Percentiles rank a stretch among this genome's conserved stretches.
These are phyloP conservation scores for Camponotus floridanus DNA, from an alignment of 1,140 invertebrate species.

Conservation along the genomic window DNA sequence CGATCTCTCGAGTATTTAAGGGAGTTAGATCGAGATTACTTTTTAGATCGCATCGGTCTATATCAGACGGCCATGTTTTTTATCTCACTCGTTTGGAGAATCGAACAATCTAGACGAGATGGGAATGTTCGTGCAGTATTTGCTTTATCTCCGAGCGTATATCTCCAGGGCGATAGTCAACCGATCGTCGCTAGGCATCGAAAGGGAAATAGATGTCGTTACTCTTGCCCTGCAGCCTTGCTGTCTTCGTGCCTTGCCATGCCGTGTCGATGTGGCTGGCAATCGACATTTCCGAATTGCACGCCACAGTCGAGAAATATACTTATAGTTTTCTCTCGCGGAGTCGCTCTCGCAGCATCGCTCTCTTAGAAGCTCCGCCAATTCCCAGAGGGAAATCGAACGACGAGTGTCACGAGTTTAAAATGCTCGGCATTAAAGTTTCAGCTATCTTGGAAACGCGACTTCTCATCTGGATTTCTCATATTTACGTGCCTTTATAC, in stretches of 20 bases:
- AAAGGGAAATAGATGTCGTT: slow-evolving; percentile 60
- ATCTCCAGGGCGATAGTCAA: slow-evolving; percentile 51
- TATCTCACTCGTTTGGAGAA: slow-evolving; percentile 36
- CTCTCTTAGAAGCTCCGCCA: slow-evolving; percentile 30
- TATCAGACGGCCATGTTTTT: slow-evolving; percentile 29
- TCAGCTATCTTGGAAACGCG: slow-evolving; percentile 33
- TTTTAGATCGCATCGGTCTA: not conserved
- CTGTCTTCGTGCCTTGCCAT: slow-evolving; percentile 27
- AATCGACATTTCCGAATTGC: slow-evolving; percentile 59
- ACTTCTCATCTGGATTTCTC: slow-evolving; percentile 13
- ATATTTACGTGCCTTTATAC: slow-evolving; percentile 19
- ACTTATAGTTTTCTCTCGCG: slow-evolving; percentile 51
- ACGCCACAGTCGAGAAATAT: slow-evolving; percentile 41
- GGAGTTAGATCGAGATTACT: not conserved
- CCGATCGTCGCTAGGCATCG: slow-evolving; percentile 36
- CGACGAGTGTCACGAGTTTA: slow-evolving; percentile 42
- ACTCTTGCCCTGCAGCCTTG: slow-evolving; percentile 56
- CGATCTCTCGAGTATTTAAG: slow-evolving; percentile 4
- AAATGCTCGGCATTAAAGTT: slow-evolving; percentile 47
- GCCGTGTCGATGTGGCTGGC: slow-evolving; percentile 20
- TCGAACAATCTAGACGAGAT: slow-evolving; percentile 31
- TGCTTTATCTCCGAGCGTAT: slow-evolving; percentile 56
- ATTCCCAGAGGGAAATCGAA: slow-evolving; percentile 46
- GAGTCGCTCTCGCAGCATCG: not conserved
- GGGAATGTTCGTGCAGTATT: slow-evolving; percentile 44